Evolutionary conservation across 1,140 invertebrate genomes (phyloP).

Genomic region (Telenomus remus): DNA sequence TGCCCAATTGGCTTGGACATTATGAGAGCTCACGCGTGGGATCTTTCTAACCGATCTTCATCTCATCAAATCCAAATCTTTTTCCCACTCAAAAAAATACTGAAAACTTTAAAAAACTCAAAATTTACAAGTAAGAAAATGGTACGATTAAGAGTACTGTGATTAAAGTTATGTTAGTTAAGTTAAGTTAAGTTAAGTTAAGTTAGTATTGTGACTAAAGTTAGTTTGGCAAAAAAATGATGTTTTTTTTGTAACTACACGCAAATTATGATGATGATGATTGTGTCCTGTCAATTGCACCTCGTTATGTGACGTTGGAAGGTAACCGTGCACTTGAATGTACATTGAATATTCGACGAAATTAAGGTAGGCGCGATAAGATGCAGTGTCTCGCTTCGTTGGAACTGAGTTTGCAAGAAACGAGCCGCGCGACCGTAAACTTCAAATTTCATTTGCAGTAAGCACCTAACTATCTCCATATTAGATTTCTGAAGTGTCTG

Average conservation of each 20-base stretch:
- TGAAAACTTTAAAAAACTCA: too few relatives aligned
- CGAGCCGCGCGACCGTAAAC: conserved; percentile 55
- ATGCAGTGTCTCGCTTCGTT: conserved; percentile 58
- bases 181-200: too few relatives aligned
- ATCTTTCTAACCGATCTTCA: conserved; percentile 20
- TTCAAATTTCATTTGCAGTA: conserved; percentile 59
- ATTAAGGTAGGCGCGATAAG: conserved; percentile 59
- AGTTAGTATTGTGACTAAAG: too few relatives aligned
- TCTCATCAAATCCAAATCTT: too few relatives aligned
- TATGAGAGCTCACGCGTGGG: conserved; percentile 50
- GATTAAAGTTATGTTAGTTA: too few relatives aligned
- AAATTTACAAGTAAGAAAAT: too few relatives aligned
- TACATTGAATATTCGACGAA: conserved; percentile 51
- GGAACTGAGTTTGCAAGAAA: conserved; percentile 55
- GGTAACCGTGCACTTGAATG: conserved; percentile 38
- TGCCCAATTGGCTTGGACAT: conserved; percentile 69
- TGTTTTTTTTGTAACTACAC: conserved; percentile 39
- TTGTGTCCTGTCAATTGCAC: conserved; percentile 55
- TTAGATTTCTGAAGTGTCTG: conserved; percentile 59
- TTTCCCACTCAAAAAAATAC: too few relatives aligned
- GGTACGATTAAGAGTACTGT: too few relatives aligned
- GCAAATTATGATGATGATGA: conserved; percentile 38
- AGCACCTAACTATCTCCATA: conserved; percentile 59
- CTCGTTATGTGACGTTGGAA: conserved; percentile 38
- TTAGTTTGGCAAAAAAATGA: too few relatives aligned